These are phyloP conservation scores for Pemphigus obesinymphae DNA, from an alignment of 1,140 invertebrate species.

Conservation along the genomic window DNA sequence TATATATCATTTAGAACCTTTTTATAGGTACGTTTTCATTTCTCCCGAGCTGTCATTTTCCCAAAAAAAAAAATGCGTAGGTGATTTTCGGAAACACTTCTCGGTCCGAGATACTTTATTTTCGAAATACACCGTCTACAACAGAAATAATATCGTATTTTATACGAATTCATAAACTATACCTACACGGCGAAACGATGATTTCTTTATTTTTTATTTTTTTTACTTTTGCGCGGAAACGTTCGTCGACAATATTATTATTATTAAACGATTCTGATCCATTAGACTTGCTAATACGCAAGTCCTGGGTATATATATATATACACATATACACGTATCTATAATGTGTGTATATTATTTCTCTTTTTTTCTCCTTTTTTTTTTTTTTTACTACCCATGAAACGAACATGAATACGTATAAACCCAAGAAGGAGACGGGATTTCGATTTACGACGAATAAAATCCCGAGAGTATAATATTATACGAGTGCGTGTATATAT, in stretches of 20 bases:
- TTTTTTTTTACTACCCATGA: neutral
- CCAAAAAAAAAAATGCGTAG: no score
- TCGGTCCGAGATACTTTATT: no score
- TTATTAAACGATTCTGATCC: neutral
- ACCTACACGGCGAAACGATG: neutral
- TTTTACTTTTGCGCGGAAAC: neutral
- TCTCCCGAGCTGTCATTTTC: no score
- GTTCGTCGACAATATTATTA: neutral
- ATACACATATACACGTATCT: no score
- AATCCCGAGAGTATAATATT: slow-evolving; percentile 2
- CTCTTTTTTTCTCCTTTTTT: neutral
- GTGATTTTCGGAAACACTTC: no score
- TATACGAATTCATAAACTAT: neutral
- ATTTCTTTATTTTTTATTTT: neutral
- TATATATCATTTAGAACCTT: no score
- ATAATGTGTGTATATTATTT: neutral
- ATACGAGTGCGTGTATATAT: no score
- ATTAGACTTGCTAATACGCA: neutral
- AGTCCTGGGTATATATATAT: neutral
- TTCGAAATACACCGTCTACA: no score
- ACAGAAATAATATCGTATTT: no score
- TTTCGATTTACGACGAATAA: slow-evolving; percentile 3
- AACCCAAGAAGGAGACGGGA: neutral
- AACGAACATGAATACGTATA: neutral
- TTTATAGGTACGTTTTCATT: no score